phyloP scores from a whole-genome alignment of 2,888 invertebrate species.

The Uloborus plumipes region DNA sequence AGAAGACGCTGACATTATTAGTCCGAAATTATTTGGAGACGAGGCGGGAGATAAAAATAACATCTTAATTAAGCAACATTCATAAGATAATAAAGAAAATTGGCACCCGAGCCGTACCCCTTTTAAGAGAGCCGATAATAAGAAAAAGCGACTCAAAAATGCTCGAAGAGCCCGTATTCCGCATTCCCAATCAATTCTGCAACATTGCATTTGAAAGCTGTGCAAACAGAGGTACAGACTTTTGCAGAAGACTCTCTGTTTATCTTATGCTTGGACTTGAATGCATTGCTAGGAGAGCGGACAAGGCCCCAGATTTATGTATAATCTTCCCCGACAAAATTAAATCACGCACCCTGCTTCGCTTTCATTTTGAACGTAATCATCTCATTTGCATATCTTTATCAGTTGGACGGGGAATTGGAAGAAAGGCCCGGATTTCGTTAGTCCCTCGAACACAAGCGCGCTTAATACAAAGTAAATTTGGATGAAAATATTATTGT shows the following conservation, averaged over 20 bases:
- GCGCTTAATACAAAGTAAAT: too few relatives aligned
- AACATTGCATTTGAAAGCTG: slow-evolving; percentile 4
- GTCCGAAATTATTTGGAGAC: too few relatives aligned
- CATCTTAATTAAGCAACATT: too few relatives aligned
- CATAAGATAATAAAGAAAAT: not conserved
- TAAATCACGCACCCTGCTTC: slow-evolving; percentile 1
- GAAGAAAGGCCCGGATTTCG: not conserved
- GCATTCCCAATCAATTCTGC: slow-evolving; percentile 1
- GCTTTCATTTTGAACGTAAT: slow-evolving; percentile 15
- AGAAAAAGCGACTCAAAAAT: not conserved
- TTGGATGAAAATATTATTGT: too few relatives aligned
- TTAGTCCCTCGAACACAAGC: too few relatives aligned
- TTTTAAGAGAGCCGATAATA: not conserved
- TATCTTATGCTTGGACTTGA: slow-evolving; percentile 1
- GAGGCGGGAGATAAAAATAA: too few relatives aligned
- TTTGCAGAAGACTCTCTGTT: not conserved
- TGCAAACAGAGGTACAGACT: not conserved
- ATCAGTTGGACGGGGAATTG: not conserved
- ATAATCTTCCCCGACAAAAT: slow-evolving; percentile 6
- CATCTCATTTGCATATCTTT: slow-evolving; percentile 15
- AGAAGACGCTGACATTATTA: too few relatives aligned
- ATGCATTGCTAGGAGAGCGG: not conserved
- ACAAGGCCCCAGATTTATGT: not conserved
- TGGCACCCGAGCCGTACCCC: not conserved
- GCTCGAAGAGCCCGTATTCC: not conserved